Conservation (phyloP, 2,797 vertebrate genomes). For the Babyrousa celebensis region DNA sequence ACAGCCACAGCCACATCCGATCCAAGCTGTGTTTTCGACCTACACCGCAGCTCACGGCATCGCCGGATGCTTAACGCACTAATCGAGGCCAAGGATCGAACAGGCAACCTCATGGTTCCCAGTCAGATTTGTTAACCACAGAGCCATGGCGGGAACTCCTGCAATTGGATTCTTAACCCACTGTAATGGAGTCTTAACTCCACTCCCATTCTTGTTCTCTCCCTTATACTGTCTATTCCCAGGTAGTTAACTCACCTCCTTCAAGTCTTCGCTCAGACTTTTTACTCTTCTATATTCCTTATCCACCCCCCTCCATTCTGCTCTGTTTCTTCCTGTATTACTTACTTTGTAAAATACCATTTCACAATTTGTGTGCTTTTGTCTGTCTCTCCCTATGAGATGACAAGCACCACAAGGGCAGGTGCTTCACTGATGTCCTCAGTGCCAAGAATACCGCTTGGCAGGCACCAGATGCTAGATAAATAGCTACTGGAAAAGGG, state of each 20-base stretch:
- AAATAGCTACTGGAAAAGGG: neutral
- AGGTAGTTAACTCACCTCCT: neutral
- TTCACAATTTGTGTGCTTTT: neutral
- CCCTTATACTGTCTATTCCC: neutral
- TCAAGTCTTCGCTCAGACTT: conserved; percentile 15
- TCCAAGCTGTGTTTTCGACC: too few species aligned
- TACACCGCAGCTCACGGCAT: too few species aligned
- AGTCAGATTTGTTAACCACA: too few species aligned
- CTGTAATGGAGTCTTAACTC: too few species aligned
- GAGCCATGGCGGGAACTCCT: too few species aligned
- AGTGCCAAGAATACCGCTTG: neutral
- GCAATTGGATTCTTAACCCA: too few species aligned
- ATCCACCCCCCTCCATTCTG: too few species aligned
- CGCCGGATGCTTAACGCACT: too few species aligned
- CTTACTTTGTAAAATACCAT: conserved; percentile 28
- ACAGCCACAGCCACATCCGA: too few species aligned
- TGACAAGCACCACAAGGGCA: neutral
- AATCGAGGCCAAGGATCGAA: too few species aligned
- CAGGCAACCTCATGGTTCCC: too few species aligned
- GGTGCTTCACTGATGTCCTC: neutral
- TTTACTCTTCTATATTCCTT: neutral
- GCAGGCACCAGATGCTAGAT: neutral
- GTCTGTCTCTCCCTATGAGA: neutral
- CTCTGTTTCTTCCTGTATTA: neutral
- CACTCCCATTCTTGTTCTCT: neutral